Percentiles rank a stretch among this genome's conserved stretches.
Evolutionary conservation across 2,888 invertebrate genomes (phyloP).

Genomic region (Troilus luridus): DNA sequence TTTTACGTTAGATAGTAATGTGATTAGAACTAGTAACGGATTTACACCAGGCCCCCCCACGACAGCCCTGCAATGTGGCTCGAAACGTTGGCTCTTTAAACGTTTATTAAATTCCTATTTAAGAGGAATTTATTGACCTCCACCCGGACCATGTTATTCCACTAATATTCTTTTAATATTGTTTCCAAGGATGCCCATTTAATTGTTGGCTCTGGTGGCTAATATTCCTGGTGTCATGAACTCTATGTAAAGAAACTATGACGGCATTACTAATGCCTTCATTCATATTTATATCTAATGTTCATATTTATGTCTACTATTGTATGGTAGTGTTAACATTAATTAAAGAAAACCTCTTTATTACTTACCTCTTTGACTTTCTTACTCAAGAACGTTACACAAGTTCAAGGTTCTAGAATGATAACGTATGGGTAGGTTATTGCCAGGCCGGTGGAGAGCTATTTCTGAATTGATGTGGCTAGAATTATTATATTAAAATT

Average conservation of each 20-base stretch:
- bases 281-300: not conserved
- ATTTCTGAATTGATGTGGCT: not conserved
- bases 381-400: not conserved
- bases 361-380: not conserved
- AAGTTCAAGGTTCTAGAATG: not conserved
- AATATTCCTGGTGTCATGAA: not conserved
- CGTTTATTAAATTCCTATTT: too few species aligned
- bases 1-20: too few species aligned
- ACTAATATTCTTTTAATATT: not conserved
- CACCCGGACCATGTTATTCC: too few species aligned
- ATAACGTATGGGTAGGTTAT: conserved; percentile 7
- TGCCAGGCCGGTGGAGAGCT: not conserved
- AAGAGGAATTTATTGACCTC: too few species aligned
- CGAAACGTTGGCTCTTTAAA: too few species aligned
- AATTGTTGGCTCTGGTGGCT: not conserved
- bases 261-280: not conserved
- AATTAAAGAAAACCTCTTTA: not conserved
- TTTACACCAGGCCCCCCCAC: too few species aligned
- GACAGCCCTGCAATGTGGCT: too few species aligned
- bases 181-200: not conserved
- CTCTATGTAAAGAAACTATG: not conserved
- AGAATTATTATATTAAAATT: not conserved
- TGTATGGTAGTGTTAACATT: not conserved
- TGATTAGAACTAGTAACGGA: too few species aligned
- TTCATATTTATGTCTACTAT: not conserved